Conservation (phyloP, 2,797 vertebrate species). For the Atherinosoma microstoma region DNA sequence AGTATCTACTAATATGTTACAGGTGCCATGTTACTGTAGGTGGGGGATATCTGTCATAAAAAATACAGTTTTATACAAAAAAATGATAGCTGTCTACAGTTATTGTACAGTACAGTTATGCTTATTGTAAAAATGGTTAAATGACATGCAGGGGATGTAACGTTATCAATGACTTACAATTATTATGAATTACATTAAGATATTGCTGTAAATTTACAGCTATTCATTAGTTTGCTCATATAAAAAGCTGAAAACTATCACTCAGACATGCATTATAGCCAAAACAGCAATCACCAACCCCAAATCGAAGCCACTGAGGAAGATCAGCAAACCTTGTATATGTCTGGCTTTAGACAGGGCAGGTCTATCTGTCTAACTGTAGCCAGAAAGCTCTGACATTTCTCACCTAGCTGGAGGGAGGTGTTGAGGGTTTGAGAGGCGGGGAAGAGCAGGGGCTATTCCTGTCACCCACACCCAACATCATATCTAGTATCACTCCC, state of each 20-base stretch:
- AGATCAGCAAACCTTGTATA: slow-evolving; percentile 65
- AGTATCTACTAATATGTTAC: neutral
- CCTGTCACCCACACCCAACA: slow-evolving; percentile 66
- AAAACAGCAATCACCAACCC: slow-evolving; percentile 6
- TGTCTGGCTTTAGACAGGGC: slow-evolving; percentile 51
- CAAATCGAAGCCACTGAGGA: slow-evolving; percentile 11
- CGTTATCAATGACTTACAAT: neutral
- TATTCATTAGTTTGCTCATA: neutral
- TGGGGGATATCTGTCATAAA: neutral
- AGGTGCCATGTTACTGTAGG: neutral
- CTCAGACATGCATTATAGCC: slow-evolving; percentile 21
- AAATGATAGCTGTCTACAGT: neutral
- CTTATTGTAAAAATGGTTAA: neutral
- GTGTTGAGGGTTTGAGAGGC: slow-evolving; percentile 21
- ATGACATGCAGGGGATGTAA: neutral
- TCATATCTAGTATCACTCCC: slow-evolving; percentile 72
- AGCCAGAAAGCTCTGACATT: slow-evolving; percentile 64
- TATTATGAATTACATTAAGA: neutral
- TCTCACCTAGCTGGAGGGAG: slow-evolving; percentile 53
- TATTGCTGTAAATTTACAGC: neutral
- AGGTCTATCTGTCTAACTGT: slow-evolving; percentile 58
- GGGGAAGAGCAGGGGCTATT: slow-evolving; percentile 66
- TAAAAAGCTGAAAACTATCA: neutral
- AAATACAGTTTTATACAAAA: neutral
- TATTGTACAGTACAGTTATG: neutral